Conservation (phyloP, 2,113 vertebrate genomes). For the Nyctereutes procyonoides region DNA sequence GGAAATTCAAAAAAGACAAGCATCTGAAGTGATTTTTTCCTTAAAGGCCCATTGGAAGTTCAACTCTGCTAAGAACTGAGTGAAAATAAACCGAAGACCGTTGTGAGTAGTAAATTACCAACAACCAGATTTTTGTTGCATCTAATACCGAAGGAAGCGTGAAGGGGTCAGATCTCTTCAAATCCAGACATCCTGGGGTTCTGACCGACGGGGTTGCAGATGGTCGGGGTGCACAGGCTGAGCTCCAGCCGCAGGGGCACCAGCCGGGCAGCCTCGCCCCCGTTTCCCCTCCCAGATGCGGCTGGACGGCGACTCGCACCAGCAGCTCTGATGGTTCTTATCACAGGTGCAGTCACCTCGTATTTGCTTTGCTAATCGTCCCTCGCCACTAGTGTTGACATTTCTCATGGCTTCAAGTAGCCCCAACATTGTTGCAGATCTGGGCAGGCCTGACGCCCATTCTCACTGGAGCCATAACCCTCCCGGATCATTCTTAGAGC, state of each 20-base stretch:
- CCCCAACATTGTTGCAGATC: slow-evolving; percentile 52
- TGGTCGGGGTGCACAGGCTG: not conserved
- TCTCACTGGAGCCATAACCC: slow-evolving; percentile 15
- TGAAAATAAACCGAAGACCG: not conserved
- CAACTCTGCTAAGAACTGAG: not conserved
- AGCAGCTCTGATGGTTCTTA: slow-evolving; percentile 17
- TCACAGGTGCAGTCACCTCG: not conserved
- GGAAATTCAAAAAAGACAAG: slow-evolving; percentile 22
- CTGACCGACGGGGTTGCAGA: slow-evolving; percentile 4
- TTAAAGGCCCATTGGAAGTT: not conserved
- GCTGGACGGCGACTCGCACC: not conserved
- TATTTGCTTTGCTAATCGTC: slow-evolving; percentile 38
- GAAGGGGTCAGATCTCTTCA: not conserved
- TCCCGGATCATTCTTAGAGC: slow-evolving; percentile 51
- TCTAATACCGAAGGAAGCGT: not conserved
- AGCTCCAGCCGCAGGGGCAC: not conserved
- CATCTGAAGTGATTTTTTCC: not conserved
- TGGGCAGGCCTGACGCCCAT: slow-evolving; percentile 38
- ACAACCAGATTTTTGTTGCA: not conserved
- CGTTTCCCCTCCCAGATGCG: not conserved
- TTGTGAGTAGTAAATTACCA: slow-evolving; percentile 1
- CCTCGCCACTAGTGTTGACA: slow-evolving; percentile 38
- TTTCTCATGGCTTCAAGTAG: slow-evolving; percentile 62
- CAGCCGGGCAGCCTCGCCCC: not conserved
- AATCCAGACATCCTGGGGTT: slow-evolving; percentile 39